A percentile compares a stretch with the other conserved stretches of the same genome.
phyloP scores from a whole-genome alignment of 2,888 invertebrate species.

The Ptychoptera albimana region DNA sequence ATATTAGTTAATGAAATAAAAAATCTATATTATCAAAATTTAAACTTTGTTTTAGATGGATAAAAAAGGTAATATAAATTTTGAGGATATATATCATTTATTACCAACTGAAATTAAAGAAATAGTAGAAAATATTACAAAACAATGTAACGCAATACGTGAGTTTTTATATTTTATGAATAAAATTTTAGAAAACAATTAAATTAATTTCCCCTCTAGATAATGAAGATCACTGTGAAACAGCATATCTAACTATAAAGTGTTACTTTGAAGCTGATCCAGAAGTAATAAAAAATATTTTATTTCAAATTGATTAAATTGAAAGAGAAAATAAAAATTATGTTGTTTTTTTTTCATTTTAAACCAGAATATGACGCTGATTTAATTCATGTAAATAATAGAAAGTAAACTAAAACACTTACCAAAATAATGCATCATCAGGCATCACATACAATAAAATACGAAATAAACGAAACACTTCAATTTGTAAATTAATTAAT shows the following conservation, averaged over 20 bases:
- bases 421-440: conserved; percentile 22
- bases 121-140: conserved; percentile 14
- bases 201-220: conserved; percentile 14
- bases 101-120: conserved; percentile 20
- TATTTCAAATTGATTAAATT: neutral
- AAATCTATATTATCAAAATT: neutral
- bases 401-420: conserved; percentile 10
- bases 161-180: conserved; percentile 7
- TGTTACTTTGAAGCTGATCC: conserved; percentile 23
- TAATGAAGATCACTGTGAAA: conserved; percentile 24
- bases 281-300: conserved; percentile 7
- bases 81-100: conserved; percentile 20
- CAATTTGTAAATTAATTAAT: conserved; percentile 39
- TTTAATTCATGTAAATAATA: neutral
- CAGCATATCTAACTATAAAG: conserved; percentile 19
- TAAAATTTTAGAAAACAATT: neutral
- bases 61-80: conserved; percentile 17
- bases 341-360: neutral
- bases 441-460: conserved; percentile 20
- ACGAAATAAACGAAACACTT: conserved; percentile 30
- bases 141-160: conserved; percentile 21
- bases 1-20: neutral
- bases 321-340: no score
- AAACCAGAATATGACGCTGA: neutral
- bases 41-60: conserved; percentile 17